Base-by-base conservation (phyloP, 2,797 vertebrate species). In the Manis pentadactyla region DNA sequence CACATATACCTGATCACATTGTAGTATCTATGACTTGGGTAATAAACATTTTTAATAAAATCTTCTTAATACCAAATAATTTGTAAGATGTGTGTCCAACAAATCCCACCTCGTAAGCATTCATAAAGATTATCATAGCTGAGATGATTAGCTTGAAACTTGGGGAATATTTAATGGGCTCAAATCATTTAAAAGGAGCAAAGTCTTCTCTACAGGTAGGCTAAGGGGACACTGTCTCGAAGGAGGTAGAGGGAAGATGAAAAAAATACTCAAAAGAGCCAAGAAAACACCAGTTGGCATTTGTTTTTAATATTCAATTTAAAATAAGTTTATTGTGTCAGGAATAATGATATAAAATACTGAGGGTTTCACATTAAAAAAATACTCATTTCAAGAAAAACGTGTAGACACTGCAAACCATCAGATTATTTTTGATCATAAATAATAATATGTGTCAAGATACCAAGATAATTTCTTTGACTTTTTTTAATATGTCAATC, bases 31-130 rank as follows among this genome's bases (percentile, higher is more conserved):
- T 87, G 14, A 7, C 14, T 84, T 89, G 11, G 11, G 42, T 63
- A 95, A 69, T 49, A 87, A 92, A 25, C 1, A 74, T 81, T 87
- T 94, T 46, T 82, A 34, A 61, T 69, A 93, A 88, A 77, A 4
- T 66, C 12, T 6, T 46, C 42, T 84, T 59, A 82, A 31, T 66
- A 66, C 2, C 1, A 37, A 17, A 82, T 34, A 31, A 75, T 69
- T 61, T 59, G 23, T 63, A 59, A 71, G 9, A 69, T 57, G 29
- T 71, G 6, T 46, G 14, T 29, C 59, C 23, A 93, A 78, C 10
- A 69, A 90, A 64, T 64, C 7, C 4, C 37, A 83, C 15, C 4
- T 57, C 18, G 34, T 0, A 69, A 46, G 23, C 4, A 57, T 46
- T 95, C 46, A 55, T 53, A 84, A 79, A 68, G 25, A 66, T 78